Evolutionary conservation across 1,140 invertebrate species (phyloP).

Genomic region (Palaemon carinicauda): DNA sequence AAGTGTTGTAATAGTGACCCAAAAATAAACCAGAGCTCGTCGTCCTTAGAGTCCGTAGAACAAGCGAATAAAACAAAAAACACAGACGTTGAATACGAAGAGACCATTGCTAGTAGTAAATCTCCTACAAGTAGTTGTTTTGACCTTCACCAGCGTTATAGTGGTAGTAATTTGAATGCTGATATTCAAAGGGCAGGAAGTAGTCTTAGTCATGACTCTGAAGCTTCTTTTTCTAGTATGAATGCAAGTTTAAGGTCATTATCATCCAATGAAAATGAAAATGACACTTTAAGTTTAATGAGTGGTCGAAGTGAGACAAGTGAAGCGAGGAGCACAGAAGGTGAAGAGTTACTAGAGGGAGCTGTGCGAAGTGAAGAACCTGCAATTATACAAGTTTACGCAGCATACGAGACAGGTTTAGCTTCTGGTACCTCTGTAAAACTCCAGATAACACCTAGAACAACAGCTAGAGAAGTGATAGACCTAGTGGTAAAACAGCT

Average conservation of each 20-base stretch:
- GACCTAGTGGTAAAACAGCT: slow-evolving; percentile 92
- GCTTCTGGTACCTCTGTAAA: slow-evolving; percentile 91
- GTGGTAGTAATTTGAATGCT: slow-evolving; percentile 20
- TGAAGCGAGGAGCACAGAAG: slow-evolving; percentile 65
- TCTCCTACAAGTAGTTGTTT: slow-evolving; percentile 51
- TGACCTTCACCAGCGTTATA: slow-evolving; percentile 44
- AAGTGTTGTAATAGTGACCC: slow-evolving; percentile 49
- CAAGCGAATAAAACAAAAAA: slow-evolving; percentile 47
- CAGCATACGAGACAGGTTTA: slow-evolving; percentile 93
- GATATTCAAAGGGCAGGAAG: slow-evolving; percentile 54
- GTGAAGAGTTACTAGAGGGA: slow-evolving; percentile 63
- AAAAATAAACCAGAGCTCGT: slow-evolving; percentile 44
- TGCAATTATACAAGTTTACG: slow-evolving; percentile 78
- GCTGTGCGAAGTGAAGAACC: slow-evolving; percentile 61
- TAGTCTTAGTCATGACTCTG: slow-evolving; percentile 58
- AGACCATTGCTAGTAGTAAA: slow-evolving; percentile 34
- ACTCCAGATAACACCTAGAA: slow-evolving; percentile 87
- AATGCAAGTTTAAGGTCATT: slow-evolving; percentile 56
- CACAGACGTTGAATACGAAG: slow-evolving; percentile 35
- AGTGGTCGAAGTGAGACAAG: slow-evolving; percentile 47
- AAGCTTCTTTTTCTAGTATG: slow-evolving; percentile 57
- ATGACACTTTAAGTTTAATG: slow-evolving; percentile 54
- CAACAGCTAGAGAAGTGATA: slow-evolving; percentile 91
- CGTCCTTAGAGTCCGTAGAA: slow-evolving; percentile 43
- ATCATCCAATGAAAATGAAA: slow-evolving; percentile 59